Evolutionary conservation across 2,797 vertebrate genomes (phyloP).

Genomic region (Sibirionetta formosa): DNA sequence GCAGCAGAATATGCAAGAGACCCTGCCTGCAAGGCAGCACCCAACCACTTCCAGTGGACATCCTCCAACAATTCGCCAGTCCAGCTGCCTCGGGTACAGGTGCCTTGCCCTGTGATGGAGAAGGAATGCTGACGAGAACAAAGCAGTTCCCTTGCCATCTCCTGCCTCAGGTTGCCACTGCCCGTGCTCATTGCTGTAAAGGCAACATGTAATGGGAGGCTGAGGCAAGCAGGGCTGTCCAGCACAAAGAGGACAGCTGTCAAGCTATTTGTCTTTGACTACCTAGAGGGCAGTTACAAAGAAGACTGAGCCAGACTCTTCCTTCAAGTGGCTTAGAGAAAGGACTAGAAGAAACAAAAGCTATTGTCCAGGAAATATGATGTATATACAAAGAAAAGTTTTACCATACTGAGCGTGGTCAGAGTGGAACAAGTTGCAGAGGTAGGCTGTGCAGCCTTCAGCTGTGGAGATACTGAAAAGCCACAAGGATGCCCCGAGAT

Average conservation of each 20-base stretch:
- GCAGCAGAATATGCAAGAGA: not conserved
- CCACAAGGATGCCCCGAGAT: not conserved
- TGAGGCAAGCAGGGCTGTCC: not conserved
- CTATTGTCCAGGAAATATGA: not conserved
- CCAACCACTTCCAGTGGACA: not conserved
- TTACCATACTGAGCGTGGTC: not conserved
- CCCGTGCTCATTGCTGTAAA: not conserved
- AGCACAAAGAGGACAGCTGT: not conserved
- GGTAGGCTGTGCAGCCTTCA: not conserved
- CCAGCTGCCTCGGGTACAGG: no score
- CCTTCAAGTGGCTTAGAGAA: not conserved
- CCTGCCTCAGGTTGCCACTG: not conserved
- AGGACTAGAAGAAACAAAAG: not conserved
- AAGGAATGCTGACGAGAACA: not conserved
- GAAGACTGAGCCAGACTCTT: not conserved
- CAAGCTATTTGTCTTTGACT: not conserved
- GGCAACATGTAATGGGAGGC: not conserved
- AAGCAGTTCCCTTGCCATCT: not conserved
- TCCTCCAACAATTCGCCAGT: not conserved
- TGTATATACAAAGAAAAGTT: not conserved
- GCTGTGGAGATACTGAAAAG: not conserved
- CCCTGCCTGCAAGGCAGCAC: not conserved
- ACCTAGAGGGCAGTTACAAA: not conserved
- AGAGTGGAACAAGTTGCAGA: not conserved
- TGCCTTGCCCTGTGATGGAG: fast-evolving